Percentiles rank a stretch among this genome's conserved stretches.
These are phyloP conservation scores for Catocala fraxini DNA, from an alignment of 2,888 invertebrate species.

Conservation along the genomic window DNA sequence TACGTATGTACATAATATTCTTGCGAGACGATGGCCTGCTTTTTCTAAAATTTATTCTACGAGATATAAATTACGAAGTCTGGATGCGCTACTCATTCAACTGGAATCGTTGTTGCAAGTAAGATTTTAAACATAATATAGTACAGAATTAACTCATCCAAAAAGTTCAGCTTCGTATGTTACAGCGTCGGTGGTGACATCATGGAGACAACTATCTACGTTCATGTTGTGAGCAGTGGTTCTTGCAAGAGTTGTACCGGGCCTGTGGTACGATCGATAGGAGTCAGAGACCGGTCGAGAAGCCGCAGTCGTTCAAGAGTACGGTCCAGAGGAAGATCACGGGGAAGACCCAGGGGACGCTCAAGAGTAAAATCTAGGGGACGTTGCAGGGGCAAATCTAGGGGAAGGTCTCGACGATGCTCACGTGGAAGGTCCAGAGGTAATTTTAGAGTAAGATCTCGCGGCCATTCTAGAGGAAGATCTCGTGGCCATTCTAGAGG, in stretches of 20 bases:
- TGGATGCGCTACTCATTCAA: constrained; percentile 10
- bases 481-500: constrained; percentile 11
- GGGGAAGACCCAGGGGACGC: constrained; percentile 24
- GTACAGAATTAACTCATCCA: too few relatives aligned
- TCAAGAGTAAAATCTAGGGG: constrained; percentile 9
- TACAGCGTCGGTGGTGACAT: constrained; percentile 21
- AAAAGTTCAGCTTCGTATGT: constrained; percentile 37
- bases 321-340: constrained; percentile 14
- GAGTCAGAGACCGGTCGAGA: constrained; percentile 2
- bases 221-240: constrained; percentile 16
- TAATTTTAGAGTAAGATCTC: constrained; percentile 21
- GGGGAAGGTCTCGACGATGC: constrained; percentile 10
- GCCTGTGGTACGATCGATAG: background rate
- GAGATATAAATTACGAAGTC: background rate
- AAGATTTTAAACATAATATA: background rate
- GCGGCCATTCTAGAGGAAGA: constrained; percentile 17
- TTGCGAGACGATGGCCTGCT: too few relatives aligned
- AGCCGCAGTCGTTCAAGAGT: constrained; percentile 25
- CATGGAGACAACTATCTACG: constrained; percentile 28
- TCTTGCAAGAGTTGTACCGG: constrained; percentile 10
- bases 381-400: constrained; percentile 12
- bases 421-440: constrained; percentile 17
- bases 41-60: background rate
- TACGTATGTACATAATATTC: too few relatives aligned
- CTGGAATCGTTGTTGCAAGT: constrained; percentile 14